Conservation (phyloP, 2,113 vertebrate genomes). For the Gymnarchus niloticus region DNA sequence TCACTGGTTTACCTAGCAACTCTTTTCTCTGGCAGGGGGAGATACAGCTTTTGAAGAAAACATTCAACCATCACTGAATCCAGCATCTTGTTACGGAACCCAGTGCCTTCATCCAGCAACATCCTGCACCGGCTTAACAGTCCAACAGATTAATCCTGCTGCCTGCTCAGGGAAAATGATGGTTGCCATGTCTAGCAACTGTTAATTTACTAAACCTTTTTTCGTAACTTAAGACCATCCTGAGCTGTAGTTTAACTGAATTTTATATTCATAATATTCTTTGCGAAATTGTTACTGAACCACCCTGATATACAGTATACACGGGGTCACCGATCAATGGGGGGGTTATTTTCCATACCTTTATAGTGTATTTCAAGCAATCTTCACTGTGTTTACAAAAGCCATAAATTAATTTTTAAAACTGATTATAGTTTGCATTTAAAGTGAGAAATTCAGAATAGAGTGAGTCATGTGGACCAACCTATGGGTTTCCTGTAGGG, state of each 20-base stretch:
- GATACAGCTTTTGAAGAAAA: constrained; percentile 47
- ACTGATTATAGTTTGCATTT: not conserved
- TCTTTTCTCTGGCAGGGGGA: constrained; percentile 52
- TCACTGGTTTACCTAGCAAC: not conserved
- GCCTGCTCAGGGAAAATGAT: not conserved
- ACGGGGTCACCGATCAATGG: not conserved
- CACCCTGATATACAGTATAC: not conserved
- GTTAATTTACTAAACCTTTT: not conserved
- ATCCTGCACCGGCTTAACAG: not conserved
- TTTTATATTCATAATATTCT: not conserved
- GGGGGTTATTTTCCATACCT: not conserved
- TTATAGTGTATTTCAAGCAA: not conserved
- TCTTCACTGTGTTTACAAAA: not conserved
- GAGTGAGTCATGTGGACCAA: not conserved
- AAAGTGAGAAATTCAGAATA: not conserved
- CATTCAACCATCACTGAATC: constrained; percentile 35
- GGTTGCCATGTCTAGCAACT: not conserved
- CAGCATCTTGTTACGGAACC: too few relatives aligned
- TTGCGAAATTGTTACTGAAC: not conserved
- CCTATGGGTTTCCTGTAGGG: not conserved
- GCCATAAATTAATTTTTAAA: not conserved
- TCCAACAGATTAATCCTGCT: not conserved
- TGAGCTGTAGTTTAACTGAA: not conserved
- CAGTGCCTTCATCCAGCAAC: not conserved
- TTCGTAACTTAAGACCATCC: not conserved